Evolutionary conservation across 2,113 vertebrate genomes (phyloP).

Genomic region (Nyctereutes procyonoides): DNA sequence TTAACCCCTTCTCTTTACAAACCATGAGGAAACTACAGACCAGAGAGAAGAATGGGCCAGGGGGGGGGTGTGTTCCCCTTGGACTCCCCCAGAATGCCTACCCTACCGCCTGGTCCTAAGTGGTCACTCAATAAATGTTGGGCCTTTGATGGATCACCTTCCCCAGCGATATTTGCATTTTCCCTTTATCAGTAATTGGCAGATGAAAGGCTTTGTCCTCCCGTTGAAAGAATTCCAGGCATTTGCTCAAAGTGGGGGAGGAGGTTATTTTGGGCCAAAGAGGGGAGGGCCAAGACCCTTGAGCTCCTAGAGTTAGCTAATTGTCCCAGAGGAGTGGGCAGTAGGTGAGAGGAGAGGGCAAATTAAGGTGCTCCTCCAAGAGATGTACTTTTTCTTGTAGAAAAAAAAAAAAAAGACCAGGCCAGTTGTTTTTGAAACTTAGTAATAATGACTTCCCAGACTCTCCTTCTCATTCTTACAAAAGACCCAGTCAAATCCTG

Average conservation of each 20-base stretch:
- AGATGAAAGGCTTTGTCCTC: conserved; percentile 84
- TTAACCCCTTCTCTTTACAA: conserved; percentile 59
- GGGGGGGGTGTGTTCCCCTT: conserved; percentile 10
- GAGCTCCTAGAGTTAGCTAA: conserved; percentile 29
- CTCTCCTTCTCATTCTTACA: neutral
- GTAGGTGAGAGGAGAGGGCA: conserved; percentile 18
- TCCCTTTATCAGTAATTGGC: conserved; percentile 84
- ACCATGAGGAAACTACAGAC: conserved; percentile 34
- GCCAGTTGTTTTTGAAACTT: conserved; percentile 11
- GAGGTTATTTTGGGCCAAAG: conserved; percentile 79
- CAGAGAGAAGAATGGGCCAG: conserved; percentile 53
- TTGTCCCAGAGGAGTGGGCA: neutral
- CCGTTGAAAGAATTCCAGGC: conserved; percentile 81
- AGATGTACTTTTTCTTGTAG: neutral
- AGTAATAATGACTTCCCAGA: conserved; percentile 42
- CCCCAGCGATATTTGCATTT: conserved; percentile 80
- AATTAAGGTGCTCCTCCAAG: neutral
- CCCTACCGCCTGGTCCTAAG: conserved; percentile 39
- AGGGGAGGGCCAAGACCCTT: conserved; percentile 73
- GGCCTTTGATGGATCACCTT: conserved; percentile 78
- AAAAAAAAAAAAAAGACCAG: neutral
- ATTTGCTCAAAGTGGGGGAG: conserved; percentile 76
- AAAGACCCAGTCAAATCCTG: conserved; percentile 39
- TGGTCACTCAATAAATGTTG: conserved; percentile 78
- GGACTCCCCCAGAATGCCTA: conserved; percentile 58